Percentiles rank a stretch among this genome's conserved stretches.
phyloP scores from a whole-genome alignment of 1,140 invertebrate species.

The Papilio aristodemus region DNA sequence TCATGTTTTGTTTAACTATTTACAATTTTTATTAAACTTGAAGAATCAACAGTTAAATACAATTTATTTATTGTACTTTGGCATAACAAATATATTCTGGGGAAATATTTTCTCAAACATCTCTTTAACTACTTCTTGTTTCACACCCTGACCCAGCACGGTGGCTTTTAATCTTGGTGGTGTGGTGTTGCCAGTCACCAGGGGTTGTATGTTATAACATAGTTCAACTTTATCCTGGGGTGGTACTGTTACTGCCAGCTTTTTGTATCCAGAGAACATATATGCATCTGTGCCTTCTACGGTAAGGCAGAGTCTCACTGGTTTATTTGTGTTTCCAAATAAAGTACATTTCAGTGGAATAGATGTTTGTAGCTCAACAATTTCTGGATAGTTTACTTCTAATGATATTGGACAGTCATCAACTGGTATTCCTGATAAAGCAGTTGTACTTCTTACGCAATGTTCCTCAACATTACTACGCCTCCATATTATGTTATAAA shows the following conservation, averaged over 20 bases:
- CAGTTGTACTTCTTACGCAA: slow-evolving; percentile 70
- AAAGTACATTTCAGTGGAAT: slow-evolving; percentile 86
- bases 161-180: slow-evolving; percentile 85
- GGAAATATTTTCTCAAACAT: slow-evolving; percentile 76
- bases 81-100: slow-evolving; percentile 78
- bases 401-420: slow-evolving; percentile 87
- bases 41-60: slow-evolving; percentile 50
- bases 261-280: slow-evolving; percentile 95
- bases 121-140: slow-evolving; percentile 64
- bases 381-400: slow-evolving; percentile 86
- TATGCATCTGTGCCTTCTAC: slow-evolving; percentile 93
- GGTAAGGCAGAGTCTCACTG: slow-evolving; percentile 86
- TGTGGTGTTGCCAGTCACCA: slow-evolving; percentile 85
- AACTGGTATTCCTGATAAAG: slow-evolving; percentile 82
- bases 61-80: slow-evolving; percentile 75
- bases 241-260: slow-evolving; percentile 86
- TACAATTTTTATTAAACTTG: slow-evolving; percentile 56
- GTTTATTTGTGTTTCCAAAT: slow-evolving; percentile 85
- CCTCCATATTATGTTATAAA: slow-evolving; percentile 89
- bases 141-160: slow-evolving; percentile 75
- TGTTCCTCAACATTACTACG: slow-evolving; percentile 77
- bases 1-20: slow-evolving; percentile 69
- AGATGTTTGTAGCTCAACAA: slow-evolving; percentile 87
- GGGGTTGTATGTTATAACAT: slow-evolving; percentile 87
- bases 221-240: slow-evolving; percentile 83